Evolutionary conservation across 2,888 invertebrate species (phyloP).

Genomic region (Tortrix viridana): DNA sequence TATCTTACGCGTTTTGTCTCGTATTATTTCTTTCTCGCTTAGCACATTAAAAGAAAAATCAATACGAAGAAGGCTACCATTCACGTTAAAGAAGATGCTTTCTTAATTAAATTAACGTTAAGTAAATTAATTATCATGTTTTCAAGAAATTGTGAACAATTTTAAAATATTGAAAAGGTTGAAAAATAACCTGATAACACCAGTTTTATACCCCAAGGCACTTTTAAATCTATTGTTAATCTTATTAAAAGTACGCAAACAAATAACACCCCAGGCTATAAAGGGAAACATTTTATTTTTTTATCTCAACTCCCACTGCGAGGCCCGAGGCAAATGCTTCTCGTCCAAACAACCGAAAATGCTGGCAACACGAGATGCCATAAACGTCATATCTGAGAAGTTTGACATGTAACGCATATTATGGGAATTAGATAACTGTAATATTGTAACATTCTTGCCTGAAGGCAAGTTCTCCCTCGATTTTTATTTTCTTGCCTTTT

Average conservation of each 20-base stretch:
- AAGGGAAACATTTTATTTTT: slow-evolving; percentile 26
- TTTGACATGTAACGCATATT: slow-evolving; percentile 79
- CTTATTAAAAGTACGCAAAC: slow-evolving; percentile 17
- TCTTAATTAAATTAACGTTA: not conserved
- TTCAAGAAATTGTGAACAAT: not conserved
- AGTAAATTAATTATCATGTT: not conserved
- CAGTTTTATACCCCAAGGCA: not conserved
- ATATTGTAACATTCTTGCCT: slow-evolving; percentile 52
- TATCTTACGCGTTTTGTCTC: slow-evolving; percentile 46
- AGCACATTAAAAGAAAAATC: slow-evolving; percentile 20
- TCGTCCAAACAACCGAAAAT: slow-evolving; percentile 39
- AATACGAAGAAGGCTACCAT: too few species aligned
- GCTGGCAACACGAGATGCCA: slow-evolving; percentile 52
- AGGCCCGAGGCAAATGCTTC: slow-evolving; percentile 27
- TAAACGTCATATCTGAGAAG: slow-evolving; percentile 68
- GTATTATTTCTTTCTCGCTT: slow-evolving; percentile 40
- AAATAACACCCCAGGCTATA: slow-evolving; percentile 29
- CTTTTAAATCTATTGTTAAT: slow-evolving; percentile 8
- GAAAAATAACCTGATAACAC: not conserved
- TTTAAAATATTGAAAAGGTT: not conserved
- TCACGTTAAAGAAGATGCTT: not conserved
- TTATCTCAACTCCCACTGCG: slow-evolving; percentile 31
- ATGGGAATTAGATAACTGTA: slow-evolving; percentile 76
- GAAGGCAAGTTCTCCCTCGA: slow-evolving; percentile 42
- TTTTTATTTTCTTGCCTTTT: slow-evolving; percentile 49